Conservation (phyloP, 2,888 invertebrate species). For the Clistopyga incitator region DNA sequence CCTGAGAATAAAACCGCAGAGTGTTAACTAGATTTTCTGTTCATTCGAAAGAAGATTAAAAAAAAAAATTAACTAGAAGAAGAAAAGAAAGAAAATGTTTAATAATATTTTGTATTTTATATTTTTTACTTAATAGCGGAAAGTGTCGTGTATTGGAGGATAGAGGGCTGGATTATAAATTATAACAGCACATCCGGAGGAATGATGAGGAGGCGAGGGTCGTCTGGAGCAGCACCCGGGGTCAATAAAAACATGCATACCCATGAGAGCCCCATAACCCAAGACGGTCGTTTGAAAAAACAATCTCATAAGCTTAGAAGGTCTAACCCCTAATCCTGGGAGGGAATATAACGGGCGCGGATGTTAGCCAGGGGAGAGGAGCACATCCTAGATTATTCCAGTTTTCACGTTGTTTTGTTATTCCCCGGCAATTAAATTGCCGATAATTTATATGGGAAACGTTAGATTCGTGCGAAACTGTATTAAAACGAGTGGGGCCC, state of each 20-base stretch:
- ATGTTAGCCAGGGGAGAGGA: slow-evolving; percentile 16
- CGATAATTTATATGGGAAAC: slow-evolving; percentile 84
- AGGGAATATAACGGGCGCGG: slow-evolving; percentile 36
- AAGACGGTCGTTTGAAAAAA: slow-evolving; percentile 49
- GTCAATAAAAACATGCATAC: slow-evolving; percentile 35
- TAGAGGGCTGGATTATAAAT: slow-evolving; percentile 32
- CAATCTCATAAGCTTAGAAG: slow-evolving; percentile 42
- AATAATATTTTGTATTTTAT: too few relatives aligned
- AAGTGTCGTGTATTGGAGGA: slow-evolving; percentile 13
- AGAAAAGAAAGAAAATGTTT: too few relatives aligned
- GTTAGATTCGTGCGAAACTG: slow-evolving; percentile 84
- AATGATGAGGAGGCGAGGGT: slow-evolving; percentile 28
- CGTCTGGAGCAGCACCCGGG: slow-evolving; percentile 41
- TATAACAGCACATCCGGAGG: slow-evolving; percentile 47
- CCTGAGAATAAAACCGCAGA: background rate
- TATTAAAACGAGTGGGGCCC: slow-evolving; percentile 78
- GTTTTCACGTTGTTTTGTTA: slow-evolving; percentile 68
- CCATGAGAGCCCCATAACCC: slow-evolving; percentile 41
- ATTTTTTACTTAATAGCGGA: too few relatives aligned
- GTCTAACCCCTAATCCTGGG: slow-evolving; percentile 69
- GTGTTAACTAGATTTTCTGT: background rate
- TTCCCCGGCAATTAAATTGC: slow-evolving; percentile 82
- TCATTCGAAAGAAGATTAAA: too few relatives aligned
- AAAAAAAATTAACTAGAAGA: too few relatives aligned
- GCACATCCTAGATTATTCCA: slow-evolving; percentile 65